Evolutionary conservation across 2,888 invertebrate genomes (phyloP).

Genomic region (Lithophane ornitopus): DNA sequence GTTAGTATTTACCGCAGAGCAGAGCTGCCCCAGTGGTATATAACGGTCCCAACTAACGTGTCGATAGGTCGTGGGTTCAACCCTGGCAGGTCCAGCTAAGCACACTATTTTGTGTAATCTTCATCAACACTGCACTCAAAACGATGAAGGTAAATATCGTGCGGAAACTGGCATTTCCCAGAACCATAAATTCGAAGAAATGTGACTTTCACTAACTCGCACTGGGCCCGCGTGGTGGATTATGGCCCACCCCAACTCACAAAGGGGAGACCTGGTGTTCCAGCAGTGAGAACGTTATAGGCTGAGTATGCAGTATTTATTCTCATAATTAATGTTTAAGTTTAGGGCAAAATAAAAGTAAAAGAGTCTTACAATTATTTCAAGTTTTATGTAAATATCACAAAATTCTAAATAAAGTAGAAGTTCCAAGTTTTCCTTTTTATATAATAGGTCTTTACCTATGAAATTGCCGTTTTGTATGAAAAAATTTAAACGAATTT

Average conservation of each 20-base stretch:
- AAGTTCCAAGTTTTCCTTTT: constrained; percentile 14
- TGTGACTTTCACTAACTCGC: not conserved
- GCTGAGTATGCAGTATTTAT: not conserved
- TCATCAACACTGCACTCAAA: too few species aligned
- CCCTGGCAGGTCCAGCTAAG: too few species aligned
- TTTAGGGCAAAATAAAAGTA: not conserved
- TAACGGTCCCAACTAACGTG: too few species aligned
- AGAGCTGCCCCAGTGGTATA: too few species aligned
- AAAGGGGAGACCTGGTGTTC: not conserved
- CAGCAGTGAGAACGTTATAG: not conserved
- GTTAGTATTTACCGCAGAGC: not conserved
- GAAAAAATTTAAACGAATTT: too few species aligned
- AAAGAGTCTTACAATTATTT: not conserved
- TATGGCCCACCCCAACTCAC: not conserved
- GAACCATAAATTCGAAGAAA: too few species aligned
- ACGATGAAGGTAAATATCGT: too few species aligned
- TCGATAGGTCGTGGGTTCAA: too few species aligned
- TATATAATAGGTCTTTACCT: too few species aligned
- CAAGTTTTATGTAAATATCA: constrained; percentile 1
- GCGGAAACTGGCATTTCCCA: too few species aligned
- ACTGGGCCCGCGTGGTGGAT: not conserved
- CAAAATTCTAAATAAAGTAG: constrained; percentile 5
- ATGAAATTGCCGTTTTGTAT: too few species aligned
- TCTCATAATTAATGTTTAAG: not conserved
- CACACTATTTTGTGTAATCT: too few species aligned